Base-by-base conservation (phyloP, 2,797 vertebrate genomes). In the Paratrypauchen microcephalus region DNA sequence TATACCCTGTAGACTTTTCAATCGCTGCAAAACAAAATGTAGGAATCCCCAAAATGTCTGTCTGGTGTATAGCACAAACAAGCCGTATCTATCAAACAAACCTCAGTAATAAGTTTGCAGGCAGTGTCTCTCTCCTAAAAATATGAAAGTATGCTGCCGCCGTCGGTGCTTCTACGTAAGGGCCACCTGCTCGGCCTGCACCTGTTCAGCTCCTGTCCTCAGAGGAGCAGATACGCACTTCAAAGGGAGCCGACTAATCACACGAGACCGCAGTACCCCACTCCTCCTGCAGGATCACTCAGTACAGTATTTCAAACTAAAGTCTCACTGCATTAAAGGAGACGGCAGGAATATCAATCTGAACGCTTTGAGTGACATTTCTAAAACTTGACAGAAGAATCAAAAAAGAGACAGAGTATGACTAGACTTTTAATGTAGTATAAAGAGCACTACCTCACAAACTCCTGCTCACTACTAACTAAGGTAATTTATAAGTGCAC, bases 181-280 rank as follows among this genome's bases (percentile, higher is more conserved):
- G 73, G 76, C 77, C 85, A 88, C 85, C 86, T 88, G 85, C 86
- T 88, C 83, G 21, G 68, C 56, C 59, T 72, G 75, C 83, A 87
- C 83, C 83, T 86, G 83, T 75, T 89, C 77, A 83, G 83, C 76
- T 74, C 65, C 32, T 36, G 56, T 86, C 82, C 71, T 83, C 61
- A 61, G 41, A 80, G 75, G 80, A 83, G 70, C 68, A 68, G 52
- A 32, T 57, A 52, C 57, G 70, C 66, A 82, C 86, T 86, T 89
- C 86, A 89, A 87, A 88, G 85, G 47, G 74, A 79, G 50, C 59
- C 75, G 83, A 80, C 76, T 78, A 84, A 87, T 89, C 81, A 83
- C 48, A 57, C 70, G 64, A 72, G 76, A 83, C 73, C 70, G 71
- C 69, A 86, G 77, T 68, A 63, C 71, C 73, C 24, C 63, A 52